These are phyloP conservation scores for Pemphigus obesinymphae DNA, from an alignment of 1,140 invertebrate genomes.

Conservation along the genomic window DNA sequence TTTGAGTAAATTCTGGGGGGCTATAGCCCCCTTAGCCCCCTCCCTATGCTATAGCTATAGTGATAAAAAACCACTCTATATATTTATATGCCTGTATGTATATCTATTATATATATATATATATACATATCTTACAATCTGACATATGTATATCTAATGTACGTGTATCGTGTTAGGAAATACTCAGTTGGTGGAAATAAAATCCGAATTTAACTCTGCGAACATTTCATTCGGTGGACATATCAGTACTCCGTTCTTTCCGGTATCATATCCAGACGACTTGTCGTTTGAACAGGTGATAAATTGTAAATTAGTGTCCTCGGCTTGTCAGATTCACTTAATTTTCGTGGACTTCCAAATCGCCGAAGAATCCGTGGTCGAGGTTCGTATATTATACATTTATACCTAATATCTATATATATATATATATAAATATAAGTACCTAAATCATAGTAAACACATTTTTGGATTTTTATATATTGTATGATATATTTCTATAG, in stretches of 20 bases:
- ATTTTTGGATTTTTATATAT: no score
- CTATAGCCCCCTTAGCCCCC: no score
- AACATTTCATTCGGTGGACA: conserved; percentile 51
- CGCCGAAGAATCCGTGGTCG: conserved; percentile 63
- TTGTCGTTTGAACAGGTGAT: conserved; percentile 64
- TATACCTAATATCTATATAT: neutral
- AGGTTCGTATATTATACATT: conserved; percentile 52
- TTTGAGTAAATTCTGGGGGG: no score
- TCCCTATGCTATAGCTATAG: no score
- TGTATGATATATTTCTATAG: no score
- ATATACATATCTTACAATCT: no score
- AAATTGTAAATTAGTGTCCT: conserved; percentile 54
- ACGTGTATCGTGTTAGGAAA: neutral
- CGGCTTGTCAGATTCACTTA: conserved; percentile 58
- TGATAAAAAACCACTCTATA: no score
- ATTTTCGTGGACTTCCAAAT: conserved; percentile 68
- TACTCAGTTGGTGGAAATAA: neutral
- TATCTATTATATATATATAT: no score
- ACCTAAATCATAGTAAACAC: neutral
- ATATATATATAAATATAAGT: no score
- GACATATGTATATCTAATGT: no score
- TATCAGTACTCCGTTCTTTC: conserved; percentile 65
- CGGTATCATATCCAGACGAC: conserved; percentile 63
- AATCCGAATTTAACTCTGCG: neutral
- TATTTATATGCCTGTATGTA: no score